A percentile compares a stretch with the other conserved stretches of the same genome.
Evolutionary conservation across 1,140 invertebrate genomes (phyloP).

Genomic region (Parasteatoda tepidariorum): DNA sequence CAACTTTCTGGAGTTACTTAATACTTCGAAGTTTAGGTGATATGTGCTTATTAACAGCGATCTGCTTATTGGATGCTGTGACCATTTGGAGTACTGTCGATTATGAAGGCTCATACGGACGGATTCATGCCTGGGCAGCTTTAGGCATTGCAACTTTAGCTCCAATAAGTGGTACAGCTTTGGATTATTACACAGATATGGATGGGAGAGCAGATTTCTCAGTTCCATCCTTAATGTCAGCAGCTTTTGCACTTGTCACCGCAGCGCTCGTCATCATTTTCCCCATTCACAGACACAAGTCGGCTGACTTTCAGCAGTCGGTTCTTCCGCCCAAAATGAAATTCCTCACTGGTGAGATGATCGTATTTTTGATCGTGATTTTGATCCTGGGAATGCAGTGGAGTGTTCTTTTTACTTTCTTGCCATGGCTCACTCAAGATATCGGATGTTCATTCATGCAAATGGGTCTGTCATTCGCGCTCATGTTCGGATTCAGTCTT

Average conservation of each 20-base stretch:
- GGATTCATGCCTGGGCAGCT: constrained; percentile 60
- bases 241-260: constrained; percentile 61
- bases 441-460: constrained; percentile 45
- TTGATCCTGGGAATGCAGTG: constrained; percentile 62
- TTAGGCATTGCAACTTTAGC: constrained; percentile 57
- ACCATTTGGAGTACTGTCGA: constrained; percentile 61
- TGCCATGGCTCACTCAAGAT: constrained; percentile 59
- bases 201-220: constrained; percentile 60
- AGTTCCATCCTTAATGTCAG: constrained; percentile 60
- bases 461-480: constrained; percentile 50
- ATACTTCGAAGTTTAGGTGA: constrained; percentile 61
- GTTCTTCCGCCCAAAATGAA: constrained; percentile 12
- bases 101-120: constrained; percentile 63
- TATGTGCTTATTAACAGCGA: constrained; percentile 58
- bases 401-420: constrained; percentile 57
- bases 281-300: constrained; percentile 50
- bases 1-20: constrained; percentile 63
- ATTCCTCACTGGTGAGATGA: constrained; percentile 47
- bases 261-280: constrained; percentile 58
- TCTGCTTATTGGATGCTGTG: constrained; percentile 62
- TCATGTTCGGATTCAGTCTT: constrained; percentile 55
- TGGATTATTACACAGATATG: constrained; percentile 60
- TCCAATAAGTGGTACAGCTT: constrained; percentile 56
- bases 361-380: constrained; percentile 51
- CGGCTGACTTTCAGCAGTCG: constrained; percentile 19